Evolutionary conservation across 1,140 invertebrate genomes (phyloP).

Genomic region (Halesus radiatus): DNA sequence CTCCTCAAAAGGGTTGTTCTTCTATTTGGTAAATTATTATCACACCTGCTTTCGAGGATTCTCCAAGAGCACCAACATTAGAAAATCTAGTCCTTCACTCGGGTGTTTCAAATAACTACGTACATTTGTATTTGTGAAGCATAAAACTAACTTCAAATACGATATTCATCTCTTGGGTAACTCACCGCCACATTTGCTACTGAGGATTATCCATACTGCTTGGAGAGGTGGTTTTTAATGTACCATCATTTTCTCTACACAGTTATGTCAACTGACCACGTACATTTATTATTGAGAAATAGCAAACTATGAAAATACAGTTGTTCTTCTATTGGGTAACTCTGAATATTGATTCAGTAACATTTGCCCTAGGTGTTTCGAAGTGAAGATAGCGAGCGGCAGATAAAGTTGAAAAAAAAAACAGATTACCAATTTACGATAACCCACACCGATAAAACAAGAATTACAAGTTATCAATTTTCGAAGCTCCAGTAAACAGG

Average conservation of each 20-base stretch:
- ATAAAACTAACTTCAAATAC: too few relatives aligned
- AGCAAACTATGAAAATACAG: too few relatives aligned
- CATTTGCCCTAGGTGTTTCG: constrained; percentile 14
- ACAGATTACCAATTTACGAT: neutral
- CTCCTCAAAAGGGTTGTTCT: too few relatives aligned
- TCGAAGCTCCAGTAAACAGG: constrained; percentile 10
- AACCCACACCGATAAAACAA: constrained; percentile 28
- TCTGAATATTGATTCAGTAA: constrained; percentile 4
- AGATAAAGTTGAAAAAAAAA: constrained; percentile 15
- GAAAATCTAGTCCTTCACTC: too few relatives aligned
- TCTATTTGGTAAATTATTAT: too few relatives aligned
- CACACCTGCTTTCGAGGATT: too few relatives aligned
- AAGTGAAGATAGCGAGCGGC: constrained; percentile 28
- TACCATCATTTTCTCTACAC: too few relatives aligned
- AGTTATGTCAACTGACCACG: too few relatives aligned
- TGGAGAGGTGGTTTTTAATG: neutral
- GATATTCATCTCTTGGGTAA: neutral
- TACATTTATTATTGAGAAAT: too few relatives aligned
- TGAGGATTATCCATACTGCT: neutral
- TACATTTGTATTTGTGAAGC: too few relatives aligned
- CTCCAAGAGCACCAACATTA: too few relatives aligned
- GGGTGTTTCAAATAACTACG: too few relatives aligned
- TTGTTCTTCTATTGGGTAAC: neutral
- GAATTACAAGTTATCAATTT: constrained; percentile 33
- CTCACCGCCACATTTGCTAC: neutral